A percentile compares a stretch with the other conserved stretches of the same genome.
phyloP scores from a whole-genome alignment of 2,888 invertebrate genomes.

The Hypomecis atomaria region DNA sequence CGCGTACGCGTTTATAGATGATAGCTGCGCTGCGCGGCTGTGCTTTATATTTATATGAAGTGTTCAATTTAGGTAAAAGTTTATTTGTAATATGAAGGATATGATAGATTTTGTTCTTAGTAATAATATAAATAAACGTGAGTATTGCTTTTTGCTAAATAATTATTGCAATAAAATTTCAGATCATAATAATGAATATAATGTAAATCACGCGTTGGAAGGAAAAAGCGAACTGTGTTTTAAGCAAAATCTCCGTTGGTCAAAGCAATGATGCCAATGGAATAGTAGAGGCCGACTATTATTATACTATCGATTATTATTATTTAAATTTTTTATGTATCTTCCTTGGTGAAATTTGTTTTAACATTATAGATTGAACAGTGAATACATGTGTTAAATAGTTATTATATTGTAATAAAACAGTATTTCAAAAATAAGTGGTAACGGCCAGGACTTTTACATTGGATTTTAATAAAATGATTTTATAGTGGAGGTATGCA shows the following conservation, averaged over 20 bases:
- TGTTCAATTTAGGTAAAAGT: background rate
- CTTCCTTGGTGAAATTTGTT: background rate
- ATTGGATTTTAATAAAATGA: background rate
- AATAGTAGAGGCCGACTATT: background rate
- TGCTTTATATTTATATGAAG: background rate
- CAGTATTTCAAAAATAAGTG: background rate
- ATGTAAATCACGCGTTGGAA: conserved; percentile 3
- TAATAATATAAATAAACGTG: background rate
- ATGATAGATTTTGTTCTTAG: background rate
- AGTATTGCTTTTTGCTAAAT: background rate
- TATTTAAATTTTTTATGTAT: too few relatives aligned
- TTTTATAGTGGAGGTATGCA: conserved; percentile 1
- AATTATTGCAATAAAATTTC: background rate
- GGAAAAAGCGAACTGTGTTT: conserved; percentile 2
- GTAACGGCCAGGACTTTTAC: background rate
- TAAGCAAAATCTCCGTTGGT: background rate
- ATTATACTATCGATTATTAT: background rate
- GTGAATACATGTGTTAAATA: too few relatives aligned
- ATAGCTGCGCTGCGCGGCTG: background rate
- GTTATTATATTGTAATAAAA: too few relatives aligned
- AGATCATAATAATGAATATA: background rate
- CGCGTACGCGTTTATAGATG: conserved; percentile 13
- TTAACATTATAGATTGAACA: background rate
- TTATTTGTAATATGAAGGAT: background rate
- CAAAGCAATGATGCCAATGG: conserved; percentile 2